Percentiles rank a stretch among this genome's conserved stretches.
Evolutionary conservation across 2,797 vertebrate species (phyloP).

Genomic region (Paedocypris micromegethes): DNA sequence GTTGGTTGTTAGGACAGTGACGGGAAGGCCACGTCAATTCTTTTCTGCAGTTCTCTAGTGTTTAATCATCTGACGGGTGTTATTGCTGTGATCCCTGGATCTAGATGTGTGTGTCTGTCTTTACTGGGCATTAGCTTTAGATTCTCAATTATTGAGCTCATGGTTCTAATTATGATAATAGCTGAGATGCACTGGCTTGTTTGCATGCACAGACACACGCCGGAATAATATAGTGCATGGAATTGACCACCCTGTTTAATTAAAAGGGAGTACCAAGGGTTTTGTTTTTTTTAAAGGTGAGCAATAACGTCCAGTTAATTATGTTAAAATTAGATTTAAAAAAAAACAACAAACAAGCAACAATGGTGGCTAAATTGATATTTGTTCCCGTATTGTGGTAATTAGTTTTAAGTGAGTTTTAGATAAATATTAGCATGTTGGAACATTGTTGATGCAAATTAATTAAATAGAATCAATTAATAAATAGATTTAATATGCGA

Average conservation of each 20-base stretch:
- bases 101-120: slow-evolving; percentile 33
- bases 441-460: not conserved
- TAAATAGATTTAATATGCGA: too few species aligned
- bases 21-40: not conserved
- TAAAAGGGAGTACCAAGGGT: slow-evolving; percentile 46
- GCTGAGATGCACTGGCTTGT: slow-evolving; percentile 44
- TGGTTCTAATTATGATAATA: slow-evolving; percentile 49
- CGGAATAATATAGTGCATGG: slow-evolving; percentile 48
- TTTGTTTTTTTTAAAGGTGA: slow-evolving; percentile 42
- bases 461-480: too few species aligned
- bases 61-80: slow-evolving; percentile 24
- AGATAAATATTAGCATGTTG: slow-evolving; percentile 31
- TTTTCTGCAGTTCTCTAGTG: not conserved
- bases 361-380: slow-evolving; percentile 28
- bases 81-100: slow-evolving; percentile 28
- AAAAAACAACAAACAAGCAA: slow-evolving; percentile 30
- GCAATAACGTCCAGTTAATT: slow-evolving; percentile 48
- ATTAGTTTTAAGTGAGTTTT: slow-evolving; percentile 29
- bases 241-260: slow-evolving; percentile 45
- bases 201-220: slow-evolving; percentile 51
- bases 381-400: slow-evolving; percentile 32
- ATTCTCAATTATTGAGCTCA: slow-evolving; percentile 46
- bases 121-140: slow-evolving; percentile 36
- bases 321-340: slow-evolving; percentile 35
- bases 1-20: not conserved